A percentile compares a stretch with the other conserved stretches of the same genome.
These are phyloP conservation scores for Pogonus chalceus DNA, from an alignment of 1,140 invertebrate species.

Conservation along the genomic window DNA sequence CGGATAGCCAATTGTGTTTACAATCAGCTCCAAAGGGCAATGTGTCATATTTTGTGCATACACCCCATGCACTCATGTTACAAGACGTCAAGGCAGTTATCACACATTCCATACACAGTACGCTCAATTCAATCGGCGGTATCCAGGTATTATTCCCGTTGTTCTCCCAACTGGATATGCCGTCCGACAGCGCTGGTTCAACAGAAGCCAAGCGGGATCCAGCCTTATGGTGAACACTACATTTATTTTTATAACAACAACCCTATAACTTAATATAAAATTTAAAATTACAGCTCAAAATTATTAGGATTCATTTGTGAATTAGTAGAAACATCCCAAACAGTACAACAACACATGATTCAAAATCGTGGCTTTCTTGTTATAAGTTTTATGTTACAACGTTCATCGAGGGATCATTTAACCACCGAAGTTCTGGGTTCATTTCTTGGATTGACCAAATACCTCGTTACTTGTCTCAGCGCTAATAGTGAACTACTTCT, in stretches of 20 bases:
- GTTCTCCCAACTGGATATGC: constrained; percentile 94
- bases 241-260: background rate
- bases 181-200: constrained; percentile 62
- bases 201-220: constrained; percentile 74
- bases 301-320: constrained; percentile 95
- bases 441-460: constrained; percentile 91
- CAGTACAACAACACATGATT: constrained; percentile 98
- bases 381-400: constrained; percentile 92
- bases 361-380: constrained; percentile 96
- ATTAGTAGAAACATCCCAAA: constrained; percentile 89
- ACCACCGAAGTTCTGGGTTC: constrained; percentile 87
- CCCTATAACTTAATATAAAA: background rate
- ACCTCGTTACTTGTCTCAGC: constrained; percentile 87
- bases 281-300: constrained; percentile 69
- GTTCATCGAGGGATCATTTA: constrained; percentile 86
- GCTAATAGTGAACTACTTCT: constrained; percentile 87
- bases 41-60: constrained; percentile 95
- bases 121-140: constrained; percentile 96
- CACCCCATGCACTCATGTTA: constrained; percentile 96
- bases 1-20: constrained; percentile 94
- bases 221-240: constrained; percentile 77
- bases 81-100: constrained; percentile 98
- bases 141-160: constrained; percentile 97
- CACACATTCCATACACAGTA: constrained; percentile 97
- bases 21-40: constrained; percentile 97